Base-by-base conservation (phyloP, 2,888 invertebrate genomes). In the Phaedon cochleariae region DNA sequence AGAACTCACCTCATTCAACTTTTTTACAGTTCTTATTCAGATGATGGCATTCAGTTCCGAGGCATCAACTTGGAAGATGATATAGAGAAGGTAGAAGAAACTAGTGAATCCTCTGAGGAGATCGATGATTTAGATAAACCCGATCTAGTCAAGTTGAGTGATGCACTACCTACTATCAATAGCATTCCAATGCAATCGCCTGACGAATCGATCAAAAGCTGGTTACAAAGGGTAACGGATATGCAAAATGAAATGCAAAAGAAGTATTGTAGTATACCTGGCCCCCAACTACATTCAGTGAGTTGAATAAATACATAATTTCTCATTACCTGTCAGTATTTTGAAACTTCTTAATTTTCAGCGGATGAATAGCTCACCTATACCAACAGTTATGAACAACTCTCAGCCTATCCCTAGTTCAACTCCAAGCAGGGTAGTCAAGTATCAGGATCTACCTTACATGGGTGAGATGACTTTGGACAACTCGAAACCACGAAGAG, bases 381-480 rank as follows among this genome's bases (percentile, higher is more conserved):
- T 53, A 41, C 17, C 63, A n/a, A 34, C 60, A 22, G 15, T 55
- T 4, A 48, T 29, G 20, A 46, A 53, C 29, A 37, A 57, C 31
- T 22, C 64, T 17, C 31, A 66, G 37, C 21, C 65, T n/a, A 20
- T 45, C 18, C 26, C 54, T 41, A 61, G 29, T 34, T 46, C 57
- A 0, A 66, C 66, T 77, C 69, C 62, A 73, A 60, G 73, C 80
- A 80, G 85, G 67, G 86, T 89, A 22, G 87, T 93, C 73, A 92
- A 91, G 49, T 94, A 92, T 79, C 90, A 92, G 49, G 94, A 95
- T 77, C 84, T 95, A 51, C 95, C 95, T 0, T 95, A 95, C 82
- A 95, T 95, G 95, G 95, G 95, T 0, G 95, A 95, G 81, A 94
- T 95, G 86, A 95, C 95, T 0, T 82, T 95, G 60, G 94, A 95